Evolutionary conservation across 2,888 invertebrate species (phyloP).

Genomic region (Tetramorium bicarinatum): DNA sequence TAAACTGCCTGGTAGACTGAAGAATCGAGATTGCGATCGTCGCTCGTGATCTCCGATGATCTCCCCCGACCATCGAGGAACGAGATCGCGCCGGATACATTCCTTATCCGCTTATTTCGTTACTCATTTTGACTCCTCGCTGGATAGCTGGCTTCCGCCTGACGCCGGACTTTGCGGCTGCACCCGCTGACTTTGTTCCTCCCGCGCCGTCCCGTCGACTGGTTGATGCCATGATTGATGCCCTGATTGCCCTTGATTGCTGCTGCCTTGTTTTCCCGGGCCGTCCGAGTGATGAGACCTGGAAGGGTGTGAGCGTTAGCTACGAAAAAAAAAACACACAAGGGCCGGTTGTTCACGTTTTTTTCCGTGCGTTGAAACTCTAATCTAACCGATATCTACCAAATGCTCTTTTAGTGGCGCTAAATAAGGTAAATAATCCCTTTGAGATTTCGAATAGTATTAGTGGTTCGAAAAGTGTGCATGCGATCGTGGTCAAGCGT

Average conservation of each 20-base stretch:
- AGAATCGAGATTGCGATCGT: conserved; percentile 35
- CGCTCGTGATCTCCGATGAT: conserved; percentile 29
- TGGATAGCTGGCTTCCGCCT: conserved; percentile 23
- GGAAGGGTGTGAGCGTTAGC: conserved; percentile 85
- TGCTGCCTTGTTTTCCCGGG: conserved; percentile 38
- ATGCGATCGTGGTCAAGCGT: conserved; percentile 1
- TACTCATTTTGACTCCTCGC: conserved; percentile 22
- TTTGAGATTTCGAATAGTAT: conserved; percentile 10
- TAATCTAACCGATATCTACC: conserved; percentile 43
- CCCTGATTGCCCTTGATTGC: conserved; percentile 37
- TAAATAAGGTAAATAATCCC: neutral
- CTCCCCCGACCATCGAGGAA: conserved; percentile 24
- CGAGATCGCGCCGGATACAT: conserved; percentile 35
- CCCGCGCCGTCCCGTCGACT: conserved; percentile 36
- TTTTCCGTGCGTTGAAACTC: conserved; percentile 27
- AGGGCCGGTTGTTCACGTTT: conserved; percentile 44
- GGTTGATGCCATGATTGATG: conserved; percentile 29
- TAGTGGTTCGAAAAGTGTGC: neutral
- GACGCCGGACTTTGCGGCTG: conserved; percentile 35
- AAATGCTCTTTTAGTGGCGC: conserved; percentile 34
- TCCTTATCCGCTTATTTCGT: conserved; percentile 14
- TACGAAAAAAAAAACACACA: conserved; percentile 72
- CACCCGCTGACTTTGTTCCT: conserved; percentile 38
- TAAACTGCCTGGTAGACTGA: conserved; percentile 16
- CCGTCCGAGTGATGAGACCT: conserved; percentile 75